A percentile compares a stretch with the other conserved stretches of the same genome.
Conservation (phyloP, 2,888 invertebrate genomes). For the Pyrochroa serraticornis region DNA sequence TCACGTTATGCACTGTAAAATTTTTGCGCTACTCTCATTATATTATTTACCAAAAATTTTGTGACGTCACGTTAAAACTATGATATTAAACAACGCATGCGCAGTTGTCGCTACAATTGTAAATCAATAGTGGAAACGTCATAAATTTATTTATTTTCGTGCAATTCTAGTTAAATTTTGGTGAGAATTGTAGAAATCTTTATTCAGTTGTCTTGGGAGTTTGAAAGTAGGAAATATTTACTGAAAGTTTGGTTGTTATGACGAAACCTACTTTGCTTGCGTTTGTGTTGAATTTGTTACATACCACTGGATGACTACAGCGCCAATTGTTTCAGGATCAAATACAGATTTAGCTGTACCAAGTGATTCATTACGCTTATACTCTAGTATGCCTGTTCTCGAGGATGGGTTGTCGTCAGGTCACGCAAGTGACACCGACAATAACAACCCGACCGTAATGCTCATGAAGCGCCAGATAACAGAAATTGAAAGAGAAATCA, state of each 20-base stretch:
- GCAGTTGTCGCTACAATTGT: conserved; percentile 2
- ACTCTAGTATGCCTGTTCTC: conserved; percentile 85
- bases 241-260: too few species aligned
- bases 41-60: too few species aligned
- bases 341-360: conserved; percentile 66
- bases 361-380: conserved; percentile 70
- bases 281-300: background rate
- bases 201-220: too few species aligned
- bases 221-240: too few species aligned
- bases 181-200: background rate
- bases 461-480: conserved; percentile 72
- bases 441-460: conserved; percentile 78
- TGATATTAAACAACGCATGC: too few species aligned
- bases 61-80: too few species aligned
- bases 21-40: too few species aligned
- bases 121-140: background rate
- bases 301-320: background rate
- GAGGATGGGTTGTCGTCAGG: conserved; percentile 95
- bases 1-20: too few species aligned
- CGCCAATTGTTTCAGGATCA: conserved; percentile 55
- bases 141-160: background rate
- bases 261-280: too few species aligned
- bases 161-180: background rate
- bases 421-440: conserved; percentile 91
- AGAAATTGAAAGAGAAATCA: conserved; percentile 74